These are phyloP conservation scores for Cherax destructor DNA, from an alignment of 1,140 invertebrate genomes.

Conservation along the genomic window DNA sequence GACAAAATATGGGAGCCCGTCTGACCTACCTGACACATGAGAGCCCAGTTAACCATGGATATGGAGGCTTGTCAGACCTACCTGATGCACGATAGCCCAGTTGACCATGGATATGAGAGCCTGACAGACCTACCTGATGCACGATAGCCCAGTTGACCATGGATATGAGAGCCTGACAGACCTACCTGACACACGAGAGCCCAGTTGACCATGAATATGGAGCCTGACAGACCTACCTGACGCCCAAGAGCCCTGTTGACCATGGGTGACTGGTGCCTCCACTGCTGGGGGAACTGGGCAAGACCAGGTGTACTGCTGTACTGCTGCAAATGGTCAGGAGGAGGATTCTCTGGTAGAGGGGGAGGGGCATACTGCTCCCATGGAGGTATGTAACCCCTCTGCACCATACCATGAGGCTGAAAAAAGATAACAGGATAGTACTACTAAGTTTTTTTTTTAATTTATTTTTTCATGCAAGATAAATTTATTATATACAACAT, in stretches of 20 bases:
- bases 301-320: conserved; percentile 9
- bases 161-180: too few species aligned
- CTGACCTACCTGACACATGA: too few species aligned
- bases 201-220: too few species aligned
- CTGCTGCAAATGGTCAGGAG: conserved; percentile 53
- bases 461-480: not conserved
- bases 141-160: too few species aligned
- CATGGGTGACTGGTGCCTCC: conserved; percentile 58
- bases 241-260: conserved; percentile 40
- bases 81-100: too few species aligned
- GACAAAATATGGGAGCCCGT: too few species aligned
- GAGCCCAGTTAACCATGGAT: too few species aligned
- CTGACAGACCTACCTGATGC: too few species aligned
- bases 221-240: conserved; percentile 1
- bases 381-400: conserved; percentile 47
- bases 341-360: conserved; percentile 48
- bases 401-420: conserved; percentile 32
- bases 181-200: too few species aligned
- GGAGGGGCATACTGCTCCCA: conserved; percentile 49
- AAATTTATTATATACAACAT: not conserved
- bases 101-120: too few species aligned
- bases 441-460: not conserved
- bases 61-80: too few species aligned
- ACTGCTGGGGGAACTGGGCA: conserved; percentile 24
- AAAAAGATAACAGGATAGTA: not conserved